phyloP scores from a whole-genome alignment of 2,797 vertebrate species.

The Linurgus olivaceus region DNA sequence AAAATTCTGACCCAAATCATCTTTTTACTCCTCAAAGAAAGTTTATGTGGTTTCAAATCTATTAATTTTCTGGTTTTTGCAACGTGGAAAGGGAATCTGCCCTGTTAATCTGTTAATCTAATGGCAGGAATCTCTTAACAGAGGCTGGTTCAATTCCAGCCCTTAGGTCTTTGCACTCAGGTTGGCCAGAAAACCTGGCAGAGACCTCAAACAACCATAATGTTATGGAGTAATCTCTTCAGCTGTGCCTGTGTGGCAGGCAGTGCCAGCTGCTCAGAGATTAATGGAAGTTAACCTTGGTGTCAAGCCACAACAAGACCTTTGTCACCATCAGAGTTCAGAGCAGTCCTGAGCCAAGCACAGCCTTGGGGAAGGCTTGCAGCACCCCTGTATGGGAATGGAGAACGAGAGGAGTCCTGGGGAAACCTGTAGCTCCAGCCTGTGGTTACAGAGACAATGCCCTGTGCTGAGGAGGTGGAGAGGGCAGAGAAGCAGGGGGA shows the following conservation, averaged over 20 bases:
- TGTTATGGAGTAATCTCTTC: not conserved
- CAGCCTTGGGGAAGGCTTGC: not conserved
- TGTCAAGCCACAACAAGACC: not conserved
- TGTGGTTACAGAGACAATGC: not conserved
- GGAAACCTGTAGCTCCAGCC: not conserved
- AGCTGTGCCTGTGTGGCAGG: not conserved
- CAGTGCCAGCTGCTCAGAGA: not conserved
- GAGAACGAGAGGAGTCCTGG: not conserved
- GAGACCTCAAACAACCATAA: not conserved
- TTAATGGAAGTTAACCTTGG: not conserved
- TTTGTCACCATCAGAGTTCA: not conserved
- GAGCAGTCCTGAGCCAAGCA: not conserved
- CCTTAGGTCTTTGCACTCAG: not conserved
- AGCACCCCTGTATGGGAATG: not conserved
- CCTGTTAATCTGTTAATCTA: not conserved
- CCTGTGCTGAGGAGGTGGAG: fast-evolving
- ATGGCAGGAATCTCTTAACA: not conserved
- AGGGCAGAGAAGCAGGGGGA: not conserved
- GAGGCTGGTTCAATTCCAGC: not conserved
- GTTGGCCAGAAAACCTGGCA: not conserved
- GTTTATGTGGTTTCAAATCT: not conserved
- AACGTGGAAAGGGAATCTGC: not conserved
- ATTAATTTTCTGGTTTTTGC: not conserved
- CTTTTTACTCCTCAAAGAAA: not conserved
- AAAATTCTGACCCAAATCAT: not conserved